Conservation (phyloP, 2,888 invertebrate genomes). For the Metacarcinus magister region DNA sequence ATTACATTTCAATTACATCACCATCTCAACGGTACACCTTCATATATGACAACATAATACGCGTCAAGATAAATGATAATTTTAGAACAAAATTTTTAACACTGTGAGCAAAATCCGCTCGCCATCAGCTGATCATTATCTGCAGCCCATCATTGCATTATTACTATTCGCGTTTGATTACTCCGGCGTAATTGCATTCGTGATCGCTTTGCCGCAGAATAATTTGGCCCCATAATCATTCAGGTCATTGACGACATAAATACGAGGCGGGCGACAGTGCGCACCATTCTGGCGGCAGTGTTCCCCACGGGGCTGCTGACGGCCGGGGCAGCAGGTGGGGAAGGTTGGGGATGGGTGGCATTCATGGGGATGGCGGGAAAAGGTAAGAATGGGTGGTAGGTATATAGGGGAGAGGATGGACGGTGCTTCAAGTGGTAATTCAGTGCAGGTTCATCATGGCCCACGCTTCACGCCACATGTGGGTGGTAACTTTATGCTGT, state of each 20-base stretch:
- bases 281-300: background rate
- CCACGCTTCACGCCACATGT: background rate
- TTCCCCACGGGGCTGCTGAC: background rate
- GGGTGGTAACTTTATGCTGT: background rate
- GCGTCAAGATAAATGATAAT: background rate
- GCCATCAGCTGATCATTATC: conserved; percentile 27
- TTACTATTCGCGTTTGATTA: conserved; percentile 30
- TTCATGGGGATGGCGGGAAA: background rate
- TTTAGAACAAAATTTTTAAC: background rate
- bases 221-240: conserved; percentile 29
- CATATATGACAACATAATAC: background rate
- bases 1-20: background rate
- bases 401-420: background rate
- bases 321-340: background rate
- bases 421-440: background rate
- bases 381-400: background rate
- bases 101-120: conserved; percentile 30
- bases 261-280: conserved; percentile 12
- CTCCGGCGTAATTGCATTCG: conserved; percentile 49
- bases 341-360: background rate
- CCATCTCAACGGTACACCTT: background rate
- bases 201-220: conserved; percentile 51
- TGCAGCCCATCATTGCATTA: conserved; percentile 46
- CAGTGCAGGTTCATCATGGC: background rate
- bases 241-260: conserved; percentile 41